Base-by-base conservation (phyloP, 2,888 invertebrate genomes). In the Sipunculus nudus region DNA sequence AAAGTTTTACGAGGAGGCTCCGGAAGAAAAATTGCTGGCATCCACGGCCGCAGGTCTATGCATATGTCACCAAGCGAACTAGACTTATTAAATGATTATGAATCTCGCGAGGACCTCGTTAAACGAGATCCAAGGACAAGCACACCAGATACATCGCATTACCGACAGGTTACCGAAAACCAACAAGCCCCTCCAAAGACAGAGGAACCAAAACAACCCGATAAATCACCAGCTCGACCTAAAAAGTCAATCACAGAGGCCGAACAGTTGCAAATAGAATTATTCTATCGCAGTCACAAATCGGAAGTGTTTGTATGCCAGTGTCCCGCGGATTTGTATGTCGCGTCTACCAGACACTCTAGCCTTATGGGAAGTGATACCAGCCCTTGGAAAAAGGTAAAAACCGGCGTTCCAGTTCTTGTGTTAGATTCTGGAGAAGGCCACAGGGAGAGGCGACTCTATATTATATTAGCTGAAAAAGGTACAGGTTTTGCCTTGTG, bases 401-500 rank as follows among this genome's bases (percentile, higher is more conserved):
- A 89, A 81, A 91, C 91, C 0, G 93, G 93, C 19, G 89, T 93
- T 54, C 92, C 92, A 0, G 89, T 92, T 3, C 86, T 93, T 13
- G 85, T 93, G 5, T 86, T 92, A 61, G 92, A 93, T 83, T 87
- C 88, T 41, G 93, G 92, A 0, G 90, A 90, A 75, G 90, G 91
- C 13, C 85, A 89, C 25, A 69, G 81, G 8, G 62, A 75, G 25
- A 62, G 79, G 38, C 70, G 73, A 45, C 65, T 92, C 13, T 89
- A 90, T 67, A 87, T 92, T 40, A 87, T 91, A 2, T 80, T 92
- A 52, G 91, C 91, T 2, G 92, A 92, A 79, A 87, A 90, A 32
- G 92, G 92, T 19, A 91, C 92, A 1, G 91, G 91, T 58, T 92
- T 93, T 82, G 89, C 90, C 57, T 84, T 93, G 25, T 93, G 92